Evolutionary conservation across 2,113 vertebrate species (phyloP).

Genomic region (Excalfactoria chinensis): DNA sequence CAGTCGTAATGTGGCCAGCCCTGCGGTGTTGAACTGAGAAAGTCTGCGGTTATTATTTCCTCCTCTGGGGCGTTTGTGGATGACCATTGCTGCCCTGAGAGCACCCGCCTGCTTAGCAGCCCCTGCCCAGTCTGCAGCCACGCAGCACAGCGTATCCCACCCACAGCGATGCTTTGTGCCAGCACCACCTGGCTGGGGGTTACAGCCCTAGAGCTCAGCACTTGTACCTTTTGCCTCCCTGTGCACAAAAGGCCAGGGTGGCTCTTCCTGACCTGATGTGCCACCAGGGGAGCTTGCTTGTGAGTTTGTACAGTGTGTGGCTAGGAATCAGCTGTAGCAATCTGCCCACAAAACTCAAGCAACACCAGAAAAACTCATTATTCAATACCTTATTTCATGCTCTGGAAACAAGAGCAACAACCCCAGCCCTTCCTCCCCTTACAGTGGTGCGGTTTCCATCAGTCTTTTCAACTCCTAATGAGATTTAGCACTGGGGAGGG

Average conservation of each 20-base stretch:
- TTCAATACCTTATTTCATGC: constrained; percentile 53
- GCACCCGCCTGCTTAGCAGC: constrained; percentile 3
- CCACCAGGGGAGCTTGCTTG: not conserved
- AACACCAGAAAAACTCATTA: constrained; percentile 36
- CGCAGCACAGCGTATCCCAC: not conserved
- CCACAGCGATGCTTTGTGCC: not conserved
- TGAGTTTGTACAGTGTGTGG: not conserved
- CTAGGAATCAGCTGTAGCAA: constrained; percentile 50
- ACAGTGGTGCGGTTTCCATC: not conserved
- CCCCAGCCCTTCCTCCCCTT: constrained; percentile 47
- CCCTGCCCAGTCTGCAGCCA: not conserved
- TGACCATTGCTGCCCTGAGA: constrained; percentile 16
- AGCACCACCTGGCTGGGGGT: not conserved
- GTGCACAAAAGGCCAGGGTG: rapidly evolving
- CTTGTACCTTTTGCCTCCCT: not conserved
- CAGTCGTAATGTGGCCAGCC: not conserved
- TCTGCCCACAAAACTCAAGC: constrained; percentile 28
- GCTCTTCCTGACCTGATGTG: not conserved
- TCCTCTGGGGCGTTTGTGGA: constrained; percentile 43
- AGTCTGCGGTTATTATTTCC: constrained; percentile 53
- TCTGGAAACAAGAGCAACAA: constrained; percentile 44
- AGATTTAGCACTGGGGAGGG: not conserved
- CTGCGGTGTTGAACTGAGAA: constrained; percentile 10
- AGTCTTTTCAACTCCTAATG: constrained; percentile 25
- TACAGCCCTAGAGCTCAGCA: not conserved